Evolutionary conservation across 2,888 invertebrate genomes (phyloP).

Genomic region (Noctua janthe): DNA sequence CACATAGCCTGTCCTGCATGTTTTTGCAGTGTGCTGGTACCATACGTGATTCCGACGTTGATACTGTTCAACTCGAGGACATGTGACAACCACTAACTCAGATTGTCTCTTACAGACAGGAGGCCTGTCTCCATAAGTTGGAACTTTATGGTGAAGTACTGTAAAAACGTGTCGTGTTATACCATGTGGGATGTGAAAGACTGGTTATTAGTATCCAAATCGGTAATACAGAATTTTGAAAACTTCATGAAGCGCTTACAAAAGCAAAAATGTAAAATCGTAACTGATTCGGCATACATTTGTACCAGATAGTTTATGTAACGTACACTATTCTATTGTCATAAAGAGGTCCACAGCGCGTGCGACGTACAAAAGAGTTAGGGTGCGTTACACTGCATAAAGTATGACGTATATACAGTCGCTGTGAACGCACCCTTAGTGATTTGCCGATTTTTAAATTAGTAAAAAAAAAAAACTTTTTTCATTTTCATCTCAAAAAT

Average conservation of each 20-base stretch:
- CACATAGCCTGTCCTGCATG: not conserved
- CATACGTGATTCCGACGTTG: too few species aligned
- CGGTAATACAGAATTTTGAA: not conserved
- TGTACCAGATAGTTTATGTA: conserved; percentile 80
- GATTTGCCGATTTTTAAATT: conserved; percentile 80
- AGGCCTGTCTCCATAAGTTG: not conserved
- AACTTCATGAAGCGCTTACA: conserved; percentile 56
- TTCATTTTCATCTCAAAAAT: conserved; percentile 1
- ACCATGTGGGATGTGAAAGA: not conserved
- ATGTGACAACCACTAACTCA: not conserved
- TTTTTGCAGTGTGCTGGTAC: not conserved
- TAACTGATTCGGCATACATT: conserved; percentile 74
- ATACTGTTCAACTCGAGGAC: not conserved
- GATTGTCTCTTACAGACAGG: not conserved
- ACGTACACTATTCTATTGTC: conserved; percentile 80
- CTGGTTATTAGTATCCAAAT: not conserved
- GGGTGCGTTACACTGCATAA: conserved; percentile 44
- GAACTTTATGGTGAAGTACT: not conserved
- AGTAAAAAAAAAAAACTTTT: conserved; percentile 24
- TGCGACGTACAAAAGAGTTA: conserved; percentile 65
- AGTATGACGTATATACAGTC: conserved; percentile 35
- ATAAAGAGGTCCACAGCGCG: conserved; percentile 74
- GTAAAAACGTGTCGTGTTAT: not conserved
- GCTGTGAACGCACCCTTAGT: conserved; percentile 66
- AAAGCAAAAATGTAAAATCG: conserved; percentile 56